A percentile compares a stretch with the other conserved stretches of the same genome.
These are phyloP conservation scores for Labeo calbasu DNA, from an alignment of 2,797 vertebrate genomes.

Conservation along the genomic window DNA sequence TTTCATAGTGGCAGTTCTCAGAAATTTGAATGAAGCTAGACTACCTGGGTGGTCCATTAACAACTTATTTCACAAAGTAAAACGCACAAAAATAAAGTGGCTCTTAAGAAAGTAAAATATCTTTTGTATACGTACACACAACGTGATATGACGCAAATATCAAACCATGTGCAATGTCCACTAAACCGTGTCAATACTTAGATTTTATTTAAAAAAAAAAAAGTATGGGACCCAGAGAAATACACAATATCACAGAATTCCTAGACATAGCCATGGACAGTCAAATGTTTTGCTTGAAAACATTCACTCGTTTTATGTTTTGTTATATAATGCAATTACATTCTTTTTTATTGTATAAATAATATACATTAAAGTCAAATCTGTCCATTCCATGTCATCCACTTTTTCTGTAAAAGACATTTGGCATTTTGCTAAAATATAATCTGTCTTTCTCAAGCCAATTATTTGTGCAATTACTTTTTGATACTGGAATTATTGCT, in stretches of 20 bases:
- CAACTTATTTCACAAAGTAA: not conserved
- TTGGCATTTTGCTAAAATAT: not conserved
- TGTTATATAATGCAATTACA: not conserved
- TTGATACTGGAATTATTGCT: not conserved
- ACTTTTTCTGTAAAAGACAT: not conserved
- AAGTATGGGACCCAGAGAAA: not conserved
- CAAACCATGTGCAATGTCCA: not conserved
- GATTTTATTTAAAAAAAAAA: not conserved
- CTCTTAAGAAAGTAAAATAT: not conserved
- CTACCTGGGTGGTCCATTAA: not conserved
- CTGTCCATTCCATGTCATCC: not conserved
- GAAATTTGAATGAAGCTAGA: slow-evolving; percentile 8
- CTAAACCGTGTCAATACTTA: not conserved
- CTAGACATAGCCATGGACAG: not conserved
- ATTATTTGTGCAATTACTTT: not conserved
- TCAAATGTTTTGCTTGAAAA: not conserved
- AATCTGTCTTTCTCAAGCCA: not conserved
- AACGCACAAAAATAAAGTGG: not conserved
- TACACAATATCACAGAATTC: not conserved
- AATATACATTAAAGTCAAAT: not conserved
- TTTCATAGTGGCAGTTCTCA: not conserved
- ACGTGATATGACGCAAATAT: not conserved
- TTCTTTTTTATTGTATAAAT: not conserved
- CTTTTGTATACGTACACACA: not conserved
- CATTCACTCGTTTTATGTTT: not conserved